phyloP scores from a whole-genome alignment of 2,113 vertebrate genomes.

The Campylomormyrus numenius region DNA sequence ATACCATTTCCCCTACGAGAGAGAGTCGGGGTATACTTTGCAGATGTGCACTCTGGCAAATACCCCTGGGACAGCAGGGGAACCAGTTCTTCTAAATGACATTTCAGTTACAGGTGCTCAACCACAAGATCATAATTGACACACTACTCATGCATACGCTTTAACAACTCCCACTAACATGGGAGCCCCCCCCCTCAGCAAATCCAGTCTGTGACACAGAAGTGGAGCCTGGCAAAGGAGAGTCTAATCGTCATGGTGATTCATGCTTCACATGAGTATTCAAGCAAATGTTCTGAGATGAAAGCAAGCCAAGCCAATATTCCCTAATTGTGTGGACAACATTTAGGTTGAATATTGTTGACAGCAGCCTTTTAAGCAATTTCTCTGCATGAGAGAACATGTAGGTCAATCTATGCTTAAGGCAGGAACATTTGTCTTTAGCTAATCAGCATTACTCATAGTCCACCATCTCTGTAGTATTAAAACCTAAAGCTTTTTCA shows the following conservation, averaged over 20 bases:
- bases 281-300: neutral
- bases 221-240: neutral
- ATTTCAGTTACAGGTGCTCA: neutral
- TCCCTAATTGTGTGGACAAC: neutral
- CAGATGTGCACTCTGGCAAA: neutral
- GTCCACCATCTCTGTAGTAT: neutral
- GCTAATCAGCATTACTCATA: neutral
- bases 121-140: neutral
- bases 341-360: neutral
- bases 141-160: neutral
- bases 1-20: too few species aligned
- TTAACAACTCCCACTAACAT: neutral
- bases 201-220: neutral
- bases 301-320: neutral
- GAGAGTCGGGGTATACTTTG: neutral
- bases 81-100: neutral
- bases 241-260: neutral
- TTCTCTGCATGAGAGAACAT: neutral
- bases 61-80: neutral
- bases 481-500: neutral
- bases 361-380: neutral
- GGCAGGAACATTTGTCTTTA: neutral
- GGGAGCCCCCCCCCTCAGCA: neutral
- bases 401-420: neutral
- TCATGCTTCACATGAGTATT: neutral